A percentile compares a stretch with the other conserved stretches of the same genome.
Conservation (phyloP, 2,888 invertebrate genomes). For the Xanthia icteritia region DNA sequence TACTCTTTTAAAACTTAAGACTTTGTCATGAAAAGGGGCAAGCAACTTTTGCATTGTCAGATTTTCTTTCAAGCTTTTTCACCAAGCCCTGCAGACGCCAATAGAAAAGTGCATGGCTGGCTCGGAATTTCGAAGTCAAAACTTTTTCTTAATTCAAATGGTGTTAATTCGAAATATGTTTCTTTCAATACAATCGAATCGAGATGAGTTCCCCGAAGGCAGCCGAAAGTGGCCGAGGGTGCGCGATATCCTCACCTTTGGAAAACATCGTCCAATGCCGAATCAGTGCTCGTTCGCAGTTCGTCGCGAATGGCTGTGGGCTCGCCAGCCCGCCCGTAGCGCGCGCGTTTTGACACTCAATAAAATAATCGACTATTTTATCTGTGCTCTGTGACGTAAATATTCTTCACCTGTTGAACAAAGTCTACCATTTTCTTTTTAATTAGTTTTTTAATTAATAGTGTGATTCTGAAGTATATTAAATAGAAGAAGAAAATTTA, state of each 20-base stretch:
- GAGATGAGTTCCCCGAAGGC: constrained; percentile 83
- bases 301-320: constrained; percentile 77
- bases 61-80: constrained; percentile 8
- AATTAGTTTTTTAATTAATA: constrained; percentile 53
- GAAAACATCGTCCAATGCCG: constrained; percentile 87
- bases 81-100: background rate
- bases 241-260: constrained; percentile 88
- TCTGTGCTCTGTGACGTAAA: constrained; percentile 79
- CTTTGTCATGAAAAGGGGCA: background rate
- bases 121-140: constrained; percentile 13
- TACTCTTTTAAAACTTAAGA: background rate
- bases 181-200: constrained; percentile 86
- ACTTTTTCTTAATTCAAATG: constrained; percentile 47
- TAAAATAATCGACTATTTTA: constrained; percentile 77
- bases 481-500: constrained; percentile 21
- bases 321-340: constrained; percentile 53
- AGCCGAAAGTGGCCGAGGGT: constrained; percentile 81
- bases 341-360: constrained; percentile 75
- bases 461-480: constrained; percentile 39
- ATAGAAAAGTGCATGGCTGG: constrained; percentile 18
- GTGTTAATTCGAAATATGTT: constrained; percentile 80
- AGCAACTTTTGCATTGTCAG: constrained; percentile 8
- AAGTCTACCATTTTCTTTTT: constrained; percentile 55
- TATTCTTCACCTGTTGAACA: constrained; percentile 76
- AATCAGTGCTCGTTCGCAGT: constrained; percentile 85